Evolutionary conservation across 2,797 vertebrate genomes (phyloP).

Genomic region (Spondyliosoma cantharus): DNA sequence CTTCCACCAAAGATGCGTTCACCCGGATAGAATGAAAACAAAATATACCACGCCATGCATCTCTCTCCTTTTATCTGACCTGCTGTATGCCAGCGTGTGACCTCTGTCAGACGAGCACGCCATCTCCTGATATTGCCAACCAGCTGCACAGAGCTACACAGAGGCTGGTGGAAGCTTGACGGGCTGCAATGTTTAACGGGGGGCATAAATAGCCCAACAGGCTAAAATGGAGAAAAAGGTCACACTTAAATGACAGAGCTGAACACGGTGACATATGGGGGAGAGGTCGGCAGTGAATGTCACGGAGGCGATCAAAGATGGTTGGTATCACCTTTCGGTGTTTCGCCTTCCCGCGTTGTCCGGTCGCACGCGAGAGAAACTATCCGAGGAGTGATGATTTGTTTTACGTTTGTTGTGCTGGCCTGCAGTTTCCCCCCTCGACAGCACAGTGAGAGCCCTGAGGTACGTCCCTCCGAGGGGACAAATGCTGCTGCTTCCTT

Average conservation of each 20-base stretch:
- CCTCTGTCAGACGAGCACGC: constrained; percentile 43
- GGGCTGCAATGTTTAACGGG: constrained; percentile 33
- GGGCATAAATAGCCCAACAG: constrained; percentile 58
- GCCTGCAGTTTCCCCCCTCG: not conserved
- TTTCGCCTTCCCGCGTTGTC: not conserved
- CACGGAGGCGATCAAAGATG: constrained; percentile 12
- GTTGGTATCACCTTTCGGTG: constrained; percentile 19
- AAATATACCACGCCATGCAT: not conserved
- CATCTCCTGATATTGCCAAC: constrained; percentile 54
- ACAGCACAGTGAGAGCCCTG: not conserved
- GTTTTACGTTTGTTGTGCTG: not conserved
- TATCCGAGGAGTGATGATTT: not conserved
- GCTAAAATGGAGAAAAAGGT: constrained; percentile 68
- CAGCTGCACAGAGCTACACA: constrained; percentile 49
- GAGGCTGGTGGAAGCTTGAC: constrained; percentile 18
- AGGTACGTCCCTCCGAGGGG: constrained; percentile 12
- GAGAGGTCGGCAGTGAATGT: constrained; percentile 54
- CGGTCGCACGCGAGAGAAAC: not conserved
- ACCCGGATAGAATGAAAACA: constrained; percentile 6
- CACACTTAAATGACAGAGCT: constrained; percentile 50
- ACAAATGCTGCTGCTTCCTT: constrained; percentile 21
- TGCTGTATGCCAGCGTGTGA: constrained; percentile 20
- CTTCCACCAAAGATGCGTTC: constrained; percentile 1
- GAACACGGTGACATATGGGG: constrained; percentile 36
- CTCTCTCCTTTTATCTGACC: constrained; percentile 20